Evolutionary conservation across 2,797 vertebrate species (phyloP), one percentile per base, ranked within the genome.

Genomic region (Heteromormyrus szaboi): DNA sequence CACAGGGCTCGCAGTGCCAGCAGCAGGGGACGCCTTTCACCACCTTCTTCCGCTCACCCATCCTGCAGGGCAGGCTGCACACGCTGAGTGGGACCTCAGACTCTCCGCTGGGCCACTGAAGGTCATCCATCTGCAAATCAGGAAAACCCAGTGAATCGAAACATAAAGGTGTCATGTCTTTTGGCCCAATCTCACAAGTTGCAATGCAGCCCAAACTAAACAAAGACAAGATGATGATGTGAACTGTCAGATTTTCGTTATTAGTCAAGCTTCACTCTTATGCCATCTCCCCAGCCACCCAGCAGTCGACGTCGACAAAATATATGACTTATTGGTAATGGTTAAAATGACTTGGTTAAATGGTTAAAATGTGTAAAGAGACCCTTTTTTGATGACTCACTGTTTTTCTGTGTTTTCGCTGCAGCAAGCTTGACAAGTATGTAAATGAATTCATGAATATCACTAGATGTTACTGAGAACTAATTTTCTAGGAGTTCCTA

Each of bases 1-100:
- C 98, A 0, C 99, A 99, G 0, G 97, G 96, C 94, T 99, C 98
- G 2, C 99, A 99, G 93, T 98, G 98, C 99, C 99, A 99, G 93
- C 99, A 99, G 95, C 99, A 99, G 0, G 98, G 97, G 91, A 98
- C 97, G 4, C 98, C 98, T 93, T 99, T 99, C 92, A 98, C 97
- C 89, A 96, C 96, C 95, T 99, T 99, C 96, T 99, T 99, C 90
- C 98, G 96, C 92, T 99, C 96, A 0, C 99, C 99, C 0, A 97
- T 96, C 91, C 96, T 97, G 93, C 99, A 99, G 0, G 98, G 98
- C 91, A 96, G 93, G 29, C 98, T 99, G 94, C 98, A 99, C 90
- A 99, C 97, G 0, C 98, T 99, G 88, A 96, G 86, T 0, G 98
- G 98, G 79, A 97, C 95, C 88, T 98, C 95, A 8, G 95, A 95